phyloP scores from a whole-genome alignment of 2,797 vertebrate genomes.

The Geotrypetes seraphini region DNA sequence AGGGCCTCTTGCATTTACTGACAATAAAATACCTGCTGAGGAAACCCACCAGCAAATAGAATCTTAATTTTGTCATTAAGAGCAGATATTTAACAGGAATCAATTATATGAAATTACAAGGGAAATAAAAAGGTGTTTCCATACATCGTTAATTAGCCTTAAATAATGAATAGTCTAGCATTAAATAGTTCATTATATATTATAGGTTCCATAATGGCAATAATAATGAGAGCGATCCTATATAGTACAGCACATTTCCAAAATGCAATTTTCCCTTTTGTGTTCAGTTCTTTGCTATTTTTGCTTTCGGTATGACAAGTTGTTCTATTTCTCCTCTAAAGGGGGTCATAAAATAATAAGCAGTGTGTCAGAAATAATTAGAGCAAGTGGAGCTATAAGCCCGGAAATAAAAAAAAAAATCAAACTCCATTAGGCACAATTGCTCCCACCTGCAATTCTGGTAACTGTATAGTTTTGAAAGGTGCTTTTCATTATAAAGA shows the following conservation, averaged over 20 bases:
- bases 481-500: slow-evolving; percentile 1
- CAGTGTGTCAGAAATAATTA: not conserved
- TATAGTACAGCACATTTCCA: slow-evolving; percentile 12
- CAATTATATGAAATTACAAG: no score
- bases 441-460: not conserved
- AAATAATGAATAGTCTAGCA: no score
- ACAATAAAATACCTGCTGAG: no score
- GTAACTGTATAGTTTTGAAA: not conserved
- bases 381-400: not conserved
- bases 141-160: no score
- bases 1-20: no score
- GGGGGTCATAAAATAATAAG: fast-evolving
- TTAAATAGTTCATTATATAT: no score
- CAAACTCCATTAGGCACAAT: not conserved
- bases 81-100: no score
- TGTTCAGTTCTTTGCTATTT: slow-evolving; percentile 3
- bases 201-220: slow-evolving; percentile 23
- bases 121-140: no score
- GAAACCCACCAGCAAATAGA: no score
- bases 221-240: slow-evolving; percentile 4
- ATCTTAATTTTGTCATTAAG: no score
- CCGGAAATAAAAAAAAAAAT: slow-evolving; percentile 5
- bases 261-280: not conserved
- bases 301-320: not conserved
- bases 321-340: slow-evolving; percentile 9